phyloP scores from a whole-genome alignment of 1,140 invertebrate species.

The Papilio glaucus region DNA sequence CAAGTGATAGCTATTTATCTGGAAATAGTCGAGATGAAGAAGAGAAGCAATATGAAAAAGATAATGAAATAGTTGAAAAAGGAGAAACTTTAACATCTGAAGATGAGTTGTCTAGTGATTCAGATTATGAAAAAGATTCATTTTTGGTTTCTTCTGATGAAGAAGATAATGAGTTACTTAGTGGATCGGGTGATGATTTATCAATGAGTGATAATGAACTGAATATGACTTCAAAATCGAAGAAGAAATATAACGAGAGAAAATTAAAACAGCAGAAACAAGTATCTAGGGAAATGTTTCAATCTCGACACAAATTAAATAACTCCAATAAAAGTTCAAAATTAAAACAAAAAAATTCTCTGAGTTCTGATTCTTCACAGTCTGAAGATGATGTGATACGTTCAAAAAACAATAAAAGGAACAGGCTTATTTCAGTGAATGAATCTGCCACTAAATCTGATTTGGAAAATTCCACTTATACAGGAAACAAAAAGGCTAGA shows the following conservation, averaged over 20 bases:
- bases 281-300: constrained; percentile 77
- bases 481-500: constrained; percentile 46
- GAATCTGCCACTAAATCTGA: constrained; percentile 38
- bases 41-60: constrained; percentile 62
- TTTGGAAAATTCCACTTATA: constrained; percentile 26
- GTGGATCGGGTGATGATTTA: constrained; percentile 76
- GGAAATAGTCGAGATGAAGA: constrained; percentile 74
- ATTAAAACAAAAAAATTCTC: constrained; percentile 51
- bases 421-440: constrained; percentile 61
- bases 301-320: constrained; percentile 68
- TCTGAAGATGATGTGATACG: constrained; percentile 57
- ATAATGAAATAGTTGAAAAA: constrained; percentile 70
- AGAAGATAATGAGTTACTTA: constrained; percentile 73
- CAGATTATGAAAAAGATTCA: constrained; percentile 78
- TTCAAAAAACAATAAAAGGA: constrained; percentile 59
- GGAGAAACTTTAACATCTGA: constrained; percentile 73
- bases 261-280: constrained; percentile 74
- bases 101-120: constrained; percentile 66
- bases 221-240: constrained; percentile 71
- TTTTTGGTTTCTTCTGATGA: constrained; percentile 75
- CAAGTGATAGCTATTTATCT: constrained; percentile 73
- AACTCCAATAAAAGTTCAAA: constrained; percentile 50
- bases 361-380: constrained; percentile 54
- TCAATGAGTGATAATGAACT: constrained; percentile 76
- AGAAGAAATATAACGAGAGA: constrained; percentile 73